Evolutionary conservation across 1,140 invertebrate genomes (phyloP), one percentile per base, ranked within the genome.

Genomic region (Bicyclus anynana): DNA sequence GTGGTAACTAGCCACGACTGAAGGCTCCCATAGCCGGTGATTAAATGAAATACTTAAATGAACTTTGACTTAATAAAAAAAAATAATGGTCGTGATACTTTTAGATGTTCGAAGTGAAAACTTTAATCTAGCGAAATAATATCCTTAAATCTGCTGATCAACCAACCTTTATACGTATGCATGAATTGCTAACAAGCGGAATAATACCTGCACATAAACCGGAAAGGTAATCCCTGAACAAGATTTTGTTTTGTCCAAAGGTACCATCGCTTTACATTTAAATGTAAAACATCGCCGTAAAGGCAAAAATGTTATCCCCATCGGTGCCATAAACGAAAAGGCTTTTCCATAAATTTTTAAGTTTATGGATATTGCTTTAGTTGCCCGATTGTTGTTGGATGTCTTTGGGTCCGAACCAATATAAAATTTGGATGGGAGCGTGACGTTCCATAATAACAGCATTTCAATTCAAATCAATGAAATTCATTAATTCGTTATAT

Each of bases 361-460:
- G 48, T 58, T 58, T 58, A 58, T 58, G 55, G 55, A 58, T 58
- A 58, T 58, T 52, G 48, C 55, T 52, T 58, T 58, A 58, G 55
- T 58, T 58, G 40, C 49, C 23, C 38, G 48, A 58, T 46, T 48
- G 38, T 51, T 51, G 46, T 26, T 26, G 40, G 18, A 52, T 52
- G 49, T 58, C 49, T 51, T 29, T 46, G 33, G 38, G 37, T 27
- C 55, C 27, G 48, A 46, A 58, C 26, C 48, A 37, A 57, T 42
- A 42, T 33, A 29, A 50, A 51, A 50, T 50, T 13, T 13, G 35
- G 37, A 42, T 14, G 21, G 2, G 35, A 33, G 50, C 54, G 54
- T 50, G 54, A 57, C 47, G 35, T 26, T 3, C 14, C 54, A 57
- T 56, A 49, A 42, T 18, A 12, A 38, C 18, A 17, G 2, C 17